Conservation (phyloP, 1,140 invertebrate species). For the Aphelenchoides avenae region DNA sequence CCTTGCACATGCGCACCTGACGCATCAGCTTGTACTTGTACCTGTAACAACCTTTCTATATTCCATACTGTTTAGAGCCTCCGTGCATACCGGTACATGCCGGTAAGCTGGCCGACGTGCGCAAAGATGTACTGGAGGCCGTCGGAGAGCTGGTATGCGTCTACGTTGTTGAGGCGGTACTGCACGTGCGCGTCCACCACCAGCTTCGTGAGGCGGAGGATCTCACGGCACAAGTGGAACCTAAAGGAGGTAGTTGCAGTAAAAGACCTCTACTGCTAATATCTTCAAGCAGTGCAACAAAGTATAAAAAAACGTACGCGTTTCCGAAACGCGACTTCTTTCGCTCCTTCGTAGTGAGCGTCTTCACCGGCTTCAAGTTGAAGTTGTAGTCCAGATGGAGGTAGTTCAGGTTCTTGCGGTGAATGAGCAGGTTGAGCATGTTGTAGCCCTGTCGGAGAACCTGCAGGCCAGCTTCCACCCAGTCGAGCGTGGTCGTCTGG, state of each 20-base stretch:
- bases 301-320: too few relatives aligned
- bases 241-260: too few relatives aligned
- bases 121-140: constrained; percentile 99
- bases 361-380: constrained; percentile 98
- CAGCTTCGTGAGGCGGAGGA: constrained; percentile 89
- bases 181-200: constrained; percentile 99
- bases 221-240: constrained; percentile 98
- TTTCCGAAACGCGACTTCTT: constrained; percentile 99
- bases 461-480: constrained; percentile 96
- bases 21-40: constrained; percentile 89
- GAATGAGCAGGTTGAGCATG: constrained; percentile 97
- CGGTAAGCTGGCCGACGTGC: constrained; percentile 96
- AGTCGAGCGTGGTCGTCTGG: constrained; percentile 96
- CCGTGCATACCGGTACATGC: constrained; percentile 99
- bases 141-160: constrained; percentile 94
- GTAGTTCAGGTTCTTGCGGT: constrained; percentile 98
- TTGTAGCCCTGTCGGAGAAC: constrained; percentile 99
- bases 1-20: constrained; percentile 99
- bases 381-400: constrained; percentile 99
- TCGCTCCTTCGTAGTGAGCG: constrained; percentile 87
- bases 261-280: too few relatives aligned
- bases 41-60: constrained; percentile 6
- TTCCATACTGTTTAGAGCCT: too few relatives aligned
- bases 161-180: constrained; percentile 96
- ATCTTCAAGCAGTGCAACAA: too few relatives aligned